phyloP scores from a whole-genome alignment of 2,888 invertebrate species.

The Cosmorhoe ocellata region DNA sequence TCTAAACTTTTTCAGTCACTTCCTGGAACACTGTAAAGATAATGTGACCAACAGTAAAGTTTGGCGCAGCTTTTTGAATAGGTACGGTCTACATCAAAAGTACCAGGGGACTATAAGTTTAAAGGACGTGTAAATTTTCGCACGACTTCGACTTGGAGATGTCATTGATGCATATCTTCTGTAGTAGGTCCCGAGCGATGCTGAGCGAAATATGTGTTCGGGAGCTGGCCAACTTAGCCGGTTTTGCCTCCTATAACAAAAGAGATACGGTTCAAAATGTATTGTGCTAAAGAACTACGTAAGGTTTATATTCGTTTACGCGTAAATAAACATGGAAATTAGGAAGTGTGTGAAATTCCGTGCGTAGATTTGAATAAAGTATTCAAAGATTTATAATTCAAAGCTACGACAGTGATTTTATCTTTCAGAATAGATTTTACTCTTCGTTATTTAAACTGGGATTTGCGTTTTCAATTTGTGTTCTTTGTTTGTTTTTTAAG shows the following conservation, averaged over 20 bases:
- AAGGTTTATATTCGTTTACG: slow-evolving; percentile 3
- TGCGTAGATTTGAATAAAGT: not conserved
- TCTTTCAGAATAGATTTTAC: slow-evolving; percentile 1
- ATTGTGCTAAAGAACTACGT: not conserved
- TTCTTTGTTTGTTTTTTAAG: not conserved
- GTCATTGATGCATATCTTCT: slow-evolving; percentile 93
- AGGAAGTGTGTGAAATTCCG: not conserved
- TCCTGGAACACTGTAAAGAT: too few relatives aligned
- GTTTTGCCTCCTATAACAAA: slow-evolving; percentile 73
- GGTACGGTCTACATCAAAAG: too few relatives aligned
- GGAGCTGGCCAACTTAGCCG: slow-evolving; percentile 88
- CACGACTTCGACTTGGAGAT: slow-evolving; percentile 93
- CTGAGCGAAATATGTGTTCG: slow-evolving; percentile 91
- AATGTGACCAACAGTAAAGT: too few relatives aligned
- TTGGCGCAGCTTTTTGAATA: not conserved
- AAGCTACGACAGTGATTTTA: too few relatives aligned
- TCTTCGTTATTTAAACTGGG: not conserved
- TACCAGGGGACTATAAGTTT: slow-evolving; percentile 49
- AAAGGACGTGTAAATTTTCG: slow-evolving; percentile 92
- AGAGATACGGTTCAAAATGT: slow-evolving; percentile 31
- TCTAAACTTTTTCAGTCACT: too few relatives aligned
- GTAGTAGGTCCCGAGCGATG: slow-evolving; percentile 90
- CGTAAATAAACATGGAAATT: not conserved
- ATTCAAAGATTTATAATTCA: too few relatives aligned
- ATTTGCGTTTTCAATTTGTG: not conserved